Percentiles rank a stretch among this genome's conserved stretches.
These are phyloP conservation scores for Chrysomela aeneicollis DNA, from an alignment of 2,888 invertebrate genomes.

Conservation along the genomic window DNA sequence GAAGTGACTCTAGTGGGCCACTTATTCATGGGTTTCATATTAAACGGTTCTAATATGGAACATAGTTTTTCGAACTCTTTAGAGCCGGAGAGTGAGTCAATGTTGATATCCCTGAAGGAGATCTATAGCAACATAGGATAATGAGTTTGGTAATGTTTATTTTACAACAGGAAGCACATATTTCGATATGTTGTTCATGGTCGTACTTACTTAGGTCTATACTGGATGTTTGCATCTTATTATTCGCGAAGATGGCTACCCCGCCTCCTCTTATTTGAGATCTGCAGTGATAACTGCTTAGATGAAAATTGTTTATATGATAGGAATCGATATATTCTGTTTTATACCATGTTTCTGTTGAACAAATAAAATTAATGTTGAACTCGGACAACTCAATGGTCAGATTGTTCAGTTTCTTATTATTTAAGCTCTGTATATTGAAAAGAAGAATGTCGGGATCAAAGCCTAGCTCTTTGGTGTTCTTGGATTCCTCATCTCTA, in stretches of 20 bases:
- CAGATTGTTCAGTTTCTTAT: slow-evolving; percentile 8
- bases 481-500: background rate
- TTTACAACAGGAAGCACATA: slow-evolving; percentile 1
- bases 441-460: slow-evolving; percentile 5
- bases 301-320: background rate
- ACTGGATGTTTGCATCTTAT: background rate
- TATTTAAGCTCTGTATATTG: slow-evolving; percentile 1
- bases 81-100: background rate
- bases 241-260: slow-evolving; percentile 8
- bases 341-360: slow-evolving; percentile 11
- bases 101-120: background rate
- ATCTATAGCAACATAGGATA: background rate
- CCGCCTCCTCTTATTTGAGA: slow-evolving; percentile 12
- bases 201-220: slow-evolving; percentile 1
- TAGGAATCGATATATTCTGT: slow-evolving; percentile 6
- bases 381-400: background rate
- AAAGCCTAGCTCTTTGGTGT: background rate
- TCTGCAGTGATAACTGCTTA: slow-evolving; percentile 14
- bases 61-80: background rate
- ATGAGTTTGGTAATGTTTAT: background rate
- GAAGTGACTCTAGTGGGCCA: slow-evolving; percentile 2
- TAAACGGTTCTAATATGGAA: background rate
- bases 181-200: background rate
- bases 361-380: slow-evolving; percentile 9
- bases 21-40: slow-evolving; percentile 5